These are phyloP conservation scores for Brienomyrus brachyistius DNA, from an alignment of 2,113 vertebrate genomes.

Conservation along the genomic window DNA sequence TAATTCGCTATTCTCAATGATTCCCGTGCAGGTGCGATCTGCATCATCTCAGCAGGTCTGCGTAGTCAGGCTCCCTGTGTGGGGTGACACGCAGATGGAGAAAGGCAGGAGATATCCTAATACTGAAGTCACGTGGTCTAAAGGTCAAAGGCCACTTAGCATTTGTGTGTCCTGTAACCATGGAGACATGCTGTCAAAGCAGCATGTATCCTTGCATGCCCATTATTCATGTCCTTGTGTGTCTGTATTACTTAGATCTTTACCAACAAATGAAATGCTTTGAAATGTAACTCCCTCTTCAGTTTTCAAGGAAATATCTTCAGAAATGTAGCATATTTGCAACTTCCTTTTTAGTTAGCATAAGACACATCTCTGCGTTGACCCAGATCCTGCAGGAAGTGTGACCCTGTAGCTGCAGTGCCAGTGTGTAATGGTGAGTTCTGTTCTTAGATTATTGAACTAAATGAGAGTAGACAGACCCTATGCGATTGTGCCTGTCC, in stretches of 20 bases:
- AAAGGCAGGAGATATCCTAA: not conserved
- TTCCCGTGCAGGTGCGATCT: not conserved
- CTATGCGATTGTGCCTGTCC: not conserved
- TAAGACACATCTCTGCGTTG: not conserved
- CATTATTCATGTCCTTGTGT: slow-evolving; percentile 1
- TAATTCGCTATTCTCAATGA: not conserved
- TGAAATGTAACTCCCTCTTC: not conserved
- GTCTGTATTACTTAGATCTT: not conserved
- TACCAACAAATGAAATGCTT: not conserved
- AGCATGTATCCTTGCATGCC: slow-evolving; percentile 14
- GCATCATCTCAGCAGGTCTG: not conserved
- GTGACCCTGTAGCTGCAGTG: not conserved
- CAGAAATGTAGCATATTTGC: not conserved
- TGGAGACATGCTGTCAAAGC: slow-evolving; percentile 22
- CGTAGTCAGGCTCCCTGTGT: not conserved
- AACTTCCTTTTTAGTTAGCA: not conserved
- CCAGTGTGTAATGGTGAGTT: not conserved
- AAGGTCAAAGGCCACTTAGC: slow-evolving; percentile 23
- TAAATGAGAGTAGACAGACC: not conserved
- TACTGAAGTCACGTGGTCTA: slow-evolving; percentile 19
- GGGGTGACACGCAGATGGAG: slow-evolving; percentile 12
- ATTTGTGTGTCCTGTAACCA: slow-evolving; percentile 17
- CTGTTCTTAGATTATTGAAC: not conserved
- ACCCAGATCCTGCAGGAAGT: not conserved
- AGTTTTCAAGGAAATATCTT: not conserved